Conservation (phyloP, 2,888 invertebrate species). For the Podotricha telesiphe region DNA sequence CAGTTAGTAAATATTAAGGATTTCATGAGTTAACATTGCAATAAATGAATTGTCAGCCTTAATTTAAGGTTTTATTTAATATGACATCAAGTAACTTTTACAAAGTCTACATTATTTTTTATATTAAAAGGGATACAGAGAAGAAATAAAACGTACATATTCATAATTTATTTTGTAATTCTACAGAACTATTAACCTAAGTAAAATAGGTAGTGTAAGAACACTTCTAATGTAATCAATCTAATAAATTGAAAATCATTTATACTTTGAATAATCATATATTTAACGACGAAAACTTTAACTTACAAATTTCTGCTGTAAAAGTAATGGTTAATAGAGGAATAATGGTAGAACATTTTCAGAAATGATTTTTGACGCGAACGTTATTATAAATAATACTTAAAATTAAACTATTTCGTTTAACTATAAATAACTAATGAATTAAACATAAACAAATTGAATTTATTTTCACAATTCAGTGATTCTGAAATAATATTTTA, state of each 20-base stretch:
- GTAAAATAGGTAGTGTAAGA: neutral
- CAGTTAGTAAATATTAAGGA: neutral
- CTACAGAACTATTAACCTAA: slow-evolving; percentile 4
- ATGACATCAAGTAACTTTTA: neutral
- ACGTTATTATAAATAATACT: no score
- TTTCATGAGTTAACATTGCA: neutral
- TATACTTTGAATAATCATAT: neutral
- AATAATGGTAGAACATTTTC: neutral
- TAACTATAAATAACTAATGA: neutral
- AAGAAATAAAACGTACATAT: slow-evolving; percentile 8
- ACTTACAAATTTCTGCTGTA: neutral
- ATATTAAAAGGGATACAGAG: neutral
- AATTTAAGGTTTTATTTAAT: neutral
- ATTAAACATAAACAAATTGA: neutral
- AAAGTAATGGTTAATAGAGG: neutral
- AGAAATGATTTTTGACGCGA: neutral
- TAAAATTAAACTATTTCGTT: no score
- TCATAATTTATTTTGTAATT: slow-evolving; percentile 10
- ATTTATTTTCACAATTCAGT: no score
- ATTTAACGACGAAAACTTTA: neutral
- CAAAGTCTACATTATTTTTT: neutral
- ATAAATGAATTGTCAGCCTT: neutral
- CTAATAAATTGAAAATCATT: neutral
- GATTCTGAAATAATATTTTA: no score
- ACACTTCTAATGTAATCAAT: neutral